Evolutionary conservation across 2,113 vertebrate species (phyloP).

Genomic region (Phalacrocorax carbo): DNA sequence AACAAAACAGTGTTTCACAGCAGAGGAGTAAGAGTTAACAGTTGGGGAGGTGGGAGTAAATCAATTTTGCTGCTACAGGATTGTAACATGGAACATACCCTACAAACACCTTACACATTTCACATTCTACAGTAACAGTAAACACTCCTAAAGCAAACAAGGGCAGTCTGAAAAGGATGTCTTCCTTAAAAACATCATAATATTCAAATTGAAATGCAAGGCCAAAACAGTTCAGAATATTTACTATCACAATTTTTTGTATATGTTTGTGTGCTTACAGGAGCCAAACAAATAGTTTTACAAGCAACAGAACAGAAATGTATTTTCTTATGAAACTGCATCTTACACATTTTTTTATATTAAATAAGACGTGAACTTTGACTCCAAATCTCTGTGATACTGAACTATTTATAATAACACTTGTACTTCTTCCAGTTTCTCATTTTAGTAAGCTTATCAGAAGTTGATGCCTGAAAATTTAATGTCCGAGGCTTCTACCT

Average conservation of each 20-base stretch:
- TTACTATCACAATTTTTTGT: not conserved
- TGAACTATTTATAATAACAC: not conserved
- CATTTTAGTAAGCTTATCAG: not conserved
- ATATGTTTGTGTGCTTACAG: not conserved
- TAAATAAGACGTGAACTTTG: not conserved
- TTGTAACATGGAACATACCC: not conserved
- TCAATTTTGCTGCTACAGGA: not conserved
- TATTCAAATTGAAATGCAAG: not conserved
- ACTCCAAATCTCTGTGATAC: not conserved
- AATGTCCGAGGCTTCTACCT: not conserved
- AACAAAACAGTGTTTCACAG: not conserved
- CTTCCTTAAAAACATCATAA: not conserved
- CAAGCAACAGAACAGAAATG: not conserved
- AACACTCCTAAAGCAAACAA: not conserved
- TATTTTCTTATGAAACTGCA: conserved; percentile 17
- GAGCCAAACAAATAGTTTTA: not conserved
- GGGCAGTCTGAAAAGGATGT: not conserved
- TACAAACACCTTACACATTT: not conserved
- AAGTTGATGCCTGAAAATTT: not conserved
- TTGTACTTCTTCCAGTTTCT: not conserved
- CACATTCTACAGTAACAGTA: not conserved
- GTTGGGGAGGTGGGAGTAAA: not conserved
- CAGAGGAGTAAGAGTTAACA: not conserved
- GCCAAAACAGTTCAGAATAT: not conserved
- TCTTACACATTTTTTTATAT: not conserved